phyloP scores from a whole-genome alignment of 2,113 vertebrate genomes.

The Dolichotis patagonum region DNA sequence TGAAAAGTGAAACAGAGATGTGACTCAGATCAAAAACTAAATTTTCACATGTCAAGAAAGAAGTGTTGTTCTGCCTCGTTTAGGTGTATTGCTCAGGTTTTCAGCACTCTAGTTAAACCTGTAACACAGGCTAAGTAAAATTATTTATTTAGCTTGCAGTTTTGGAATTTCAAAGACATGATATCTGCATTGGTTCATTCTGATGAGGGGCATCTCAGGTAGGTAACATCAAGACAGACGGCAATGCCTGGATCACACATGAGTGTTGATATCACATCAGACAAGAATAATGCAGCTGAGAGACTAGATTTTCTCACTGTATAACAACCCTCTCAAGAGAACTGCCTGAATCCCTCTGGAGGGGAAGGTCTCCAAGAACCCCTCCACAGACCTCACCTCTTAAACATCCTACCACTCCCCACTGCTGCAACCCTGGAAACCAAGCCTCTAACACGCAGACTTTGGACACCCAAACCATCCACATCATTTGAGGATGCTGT shows the following conservation, averaged over 20 bases:
- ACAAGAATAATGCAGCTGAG: not conserved
- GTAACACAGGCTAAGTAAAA: not conserved
- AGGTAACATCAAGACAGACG: not conserved
- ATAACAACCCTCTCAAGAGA: not conserved
- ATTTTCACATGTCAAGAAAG: not conserved
- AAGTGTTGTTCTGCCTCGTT: not conserved
- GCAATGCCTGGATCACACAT: too few relatives aligned
- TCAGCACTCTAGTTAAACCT: not conserved
- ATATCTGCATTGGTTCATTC: not conserved
- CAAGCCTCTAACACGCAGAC: not conserved
- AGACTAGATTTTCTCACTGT: not conserved
- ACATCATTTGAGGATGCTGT: not conserved
- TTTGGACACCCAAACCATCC: not conserved
- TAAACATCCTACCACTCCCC: not conserved
- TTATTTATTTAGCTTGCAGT: not conserved
- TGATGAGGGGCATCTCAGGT: not conserved
- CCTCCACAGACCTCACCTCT: not conserved
- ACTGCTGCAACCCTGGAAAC: not conserved
- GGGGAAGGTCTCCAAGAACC: not conserved
- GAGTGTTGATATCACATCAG: not conserved
- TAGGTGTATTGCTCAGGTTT: not conserved
- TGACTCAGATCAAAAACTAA: not conserved
- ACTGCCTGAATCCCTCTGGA: not conserved
- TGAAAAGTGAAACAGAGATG: not conserved
- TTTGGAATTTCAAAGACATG: not conserved